Conservation (phyloP, 1,140 invertebrate genomes). For the Eueides isabella region DNA sequence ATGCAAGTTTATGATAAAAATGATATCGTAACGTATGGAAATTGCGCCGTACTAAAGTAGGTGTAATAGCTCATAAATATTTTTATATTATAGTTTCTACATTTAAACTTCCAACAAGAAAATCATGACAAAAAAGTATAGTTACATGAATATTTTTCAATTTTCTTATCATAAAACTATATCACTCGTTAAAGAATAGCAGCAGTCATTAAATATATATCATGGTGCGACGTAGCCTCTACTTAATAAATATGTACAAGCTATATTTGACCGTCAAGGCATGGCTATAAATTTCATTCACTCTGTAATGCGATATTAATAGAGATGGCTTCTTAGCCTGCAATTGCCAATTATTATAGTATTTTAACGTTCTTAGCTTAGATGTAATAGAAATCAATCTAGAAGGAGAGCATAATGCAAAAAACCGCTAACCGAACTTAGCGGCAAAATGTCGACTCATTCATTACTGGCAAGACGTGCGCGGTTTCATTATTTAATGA, state of each 20-base stretch:
- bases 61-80: conserved; percentile 31
- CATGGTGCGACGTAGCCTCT: conserved; percentile 23
- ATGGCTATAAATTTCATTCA: conserved; percentile 38
- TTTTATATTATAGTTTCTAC: conserved; percentile 31
- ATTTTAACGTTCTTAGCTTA: conserved; percentile 57
- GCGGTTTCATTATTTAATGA: conserved; percentile 71
- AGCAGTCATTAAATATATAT: conserved; percentile 34
- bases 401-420: conserved; percentile 64
- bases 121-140: conserved; percentile 8
- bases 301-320: conserved; percentile 42
- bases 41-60: conserved; percentile 32
- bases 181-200: conserved; percentile 30
- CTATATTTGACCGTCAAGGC: conserved; percentile 16
- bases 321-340: conserved; percentile 40
- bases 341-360: conserved; percentile 62
- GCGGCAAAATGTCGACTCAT: conserved; percentile 63
- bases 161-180: conserved; percentile 25
- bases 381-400: conserved; percentile 75
- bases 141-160: conserved; percentile 25
- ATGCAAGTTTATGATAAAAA: conserved; percentile 1
- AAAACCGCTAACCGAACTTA: conserved; percentile 74
- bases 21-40: conserved; percentile 21
- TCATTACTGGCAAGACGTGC: conserved; percentile 63
- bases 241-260: conserved; percentile 34
- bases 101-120: conserved; percentile 6